Evolutionary conservation across 2,888 invertebrate genomes (phyloP), one percentile per base, ranked within the genome.

Genomic region (Xanthorhoe designata): DNA sequence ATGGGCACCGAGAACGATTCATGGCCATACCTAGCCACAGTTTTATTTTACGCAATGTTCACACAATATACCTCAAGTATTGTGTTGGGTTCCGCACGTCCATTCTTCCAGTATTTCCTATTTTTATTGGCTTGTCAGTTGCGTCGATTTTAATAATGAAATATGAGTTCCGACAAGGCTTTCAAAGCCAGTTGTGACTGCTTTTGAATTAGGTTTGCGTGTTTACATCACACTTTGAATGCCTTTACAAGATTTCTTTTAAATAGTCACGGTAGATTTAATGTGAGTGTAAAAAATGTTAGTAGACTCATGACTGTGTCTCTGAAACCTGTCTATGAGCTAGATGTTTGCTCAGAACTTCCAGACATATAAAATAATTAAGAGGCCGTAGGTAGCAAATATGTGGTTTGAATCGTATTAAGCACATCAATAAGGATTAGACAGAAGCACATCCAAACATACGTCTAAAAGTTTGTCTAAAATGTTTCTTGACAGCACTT

Each of bases 71-170:
- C 49, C 63, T 54, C 47, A 64, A 64, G 78, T 78, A 83, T 86
- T 87, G 86, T 87, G 77, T 72, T 78, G 72, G 74, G 78, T 77
- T 80, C 74, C 76, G 80, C 79, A 69, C 74, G 73, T 76, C 76
- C 80, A 86, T 87, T 88, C 84, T 83, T 83, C 77, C 73, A 75
- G 81, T 79, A 81, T 88, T 87, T 86, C 83, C 86, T 83, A 82
- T 82, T 80, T 80, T 82, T 85, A 85, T 80, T 75, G 77, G 72
- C 80, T 76, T 82, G 84, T 85, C 83, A 82, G 78, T 84, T 72
- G 82, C 88, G 88, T 90, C 89, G 88, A 90, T 84, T 86, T 86
- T 84, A 75, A 77, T 81, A 85, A 84, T 89, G 89, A 91, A 87
- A 86, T 88, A 90, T 86, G 83, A 85, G 84, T 87, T 89, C 82